These are phyloP conservation scores for Cnemophilus loriae DNA, from an alignment of 2,113 vertebrate genomes.

Conservation along the genomic window DNA sequence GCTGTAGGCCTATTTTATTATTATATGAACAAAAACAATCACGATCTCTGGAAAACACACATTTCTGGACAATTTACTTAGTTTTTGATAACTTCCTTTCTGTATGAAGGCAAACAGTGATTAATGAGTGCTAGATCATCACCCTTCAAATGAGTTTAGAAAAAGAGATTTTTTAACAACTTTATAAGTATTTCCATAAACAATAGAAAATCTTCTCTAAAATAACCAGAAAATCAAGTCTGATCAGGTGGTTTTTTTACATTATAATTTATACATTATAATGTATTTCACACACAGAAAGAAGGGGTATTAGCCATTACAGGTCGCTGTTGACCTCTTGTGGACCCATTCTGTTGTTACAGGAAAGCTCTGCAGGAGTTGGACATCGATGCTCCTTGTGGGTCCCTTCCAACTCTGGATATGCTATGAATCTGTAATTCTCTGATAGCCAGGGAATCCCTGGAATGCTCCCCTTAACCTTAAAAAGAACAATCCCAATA, in stretches of 20 bases:
- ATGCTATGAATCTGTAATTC: not conserved
- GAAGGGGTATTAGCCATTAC: not conserved
- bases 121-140: not conserved
- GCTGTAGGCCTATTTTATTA: not conserved
- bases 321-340: slow-evolving; percentile 16
- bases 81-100: not conserved
- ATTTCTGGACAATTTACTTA: not conserved
- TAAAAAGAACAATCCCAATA: not conserved
- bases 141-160: not conserved
- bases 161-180: not conserved
- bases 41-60: not conserved
- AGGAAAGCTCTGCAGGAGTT: not conserved
- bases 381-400: not conserved
- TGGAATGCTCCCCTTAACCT: not conserved
- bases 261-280: no score
- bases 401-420: not conserved
- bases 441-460: not conserved
- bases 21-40: not conserved
- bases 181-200: not conserved
- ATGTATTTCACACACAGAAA: fast-evolving
- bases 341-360: not conserved
- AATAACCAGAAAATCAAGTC: not conserved
- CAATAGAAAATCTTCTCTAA: not conserved
- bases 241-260: not conserved
- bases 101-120: not conserved